Base-by-base conservation (phyloP, 2,888 invertebrate species). In the Dermolepida albohirtum region DNA sequence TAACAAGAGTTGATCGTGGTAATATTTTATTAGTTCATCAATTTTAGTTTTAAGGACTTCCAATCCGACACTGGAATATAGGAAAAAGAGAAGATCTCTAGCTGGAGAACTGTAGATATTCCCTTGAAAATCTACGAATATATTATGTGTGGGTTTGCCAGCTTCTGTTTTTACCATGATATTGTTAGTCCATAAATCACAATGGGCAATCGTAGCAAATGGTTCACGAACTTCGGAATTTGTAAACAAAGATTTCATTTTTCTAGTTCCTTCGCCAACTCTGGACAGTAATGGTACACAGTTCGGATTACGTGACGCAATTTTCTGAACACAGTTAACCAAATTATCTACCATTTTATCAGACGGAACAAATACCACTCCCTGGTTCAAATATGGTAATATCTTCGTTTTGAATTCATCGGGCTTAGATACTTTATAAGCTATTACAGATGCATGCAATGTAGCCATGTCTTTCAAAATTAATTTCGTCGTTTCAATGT, bases 141-240 rank as follows among this genome's bases (percentile, higher is more conserved):
- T 86, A 0, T 87, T 71, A 7, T 43, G 40, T 5, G 43, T 57
- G 1, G 72, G 69, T 65, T 70, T 71, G 5, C 72, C 74, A 39
- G 75, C 68, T 64, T 71, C 55, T 51, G 82, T 82, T 73, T 83
- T 84, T 14, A 87, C 78, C 83, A 89, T 84, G 5, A 87, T 80
- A 72, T 89, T 89, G 74, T 88, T 88, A 10, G 85, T 84, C 89
- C 88, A 89, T 50, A 86, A 80, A 75, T 89, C 89, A 1, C 82
- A 79, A 70, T 89, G 89, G 0, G 83, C 80, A 11, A 88, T 81
- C 0, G 87, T 84, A 0, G 83, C 83, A 79, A 85, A 89, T 0
- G 84, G 84, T 51, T 85, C 86, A 1, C 4, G 79, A 77, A 27
- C 83, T 77, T 41, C 78, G 72, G 7, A 72, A 62, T 69, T 34